A percentile compares a stretch with the other conserved stretches of the same genome.
Evolutionary conservation across 2,113 vertebrate genomes (phyloP).

Genomic region (Hypomesus transpacificus): DNA sequence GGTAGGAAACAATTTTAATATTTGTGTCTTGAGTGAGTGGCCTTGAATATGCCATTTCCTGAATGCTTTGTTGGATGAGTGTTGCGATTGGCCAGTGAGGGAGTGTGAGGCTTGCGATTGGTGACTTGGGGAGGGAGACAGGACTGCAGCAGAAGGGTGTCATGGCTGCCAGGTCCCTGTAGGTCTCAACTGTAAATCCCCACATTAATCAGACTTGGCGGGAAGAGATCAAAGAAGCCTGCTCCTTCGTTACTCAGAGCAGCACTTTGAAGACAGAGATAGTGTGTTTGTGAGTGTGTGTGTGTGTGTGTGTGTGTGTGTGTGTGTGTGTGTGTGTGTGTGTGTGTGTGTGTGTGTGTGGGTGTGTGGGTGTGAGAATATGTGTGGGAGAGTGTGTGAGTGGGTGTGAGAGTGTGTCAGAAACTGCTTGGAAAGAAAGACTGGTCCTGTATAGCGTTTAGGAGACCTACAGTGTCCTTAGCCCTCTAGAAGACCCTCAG

Average conservation of each 20-base stretch:
- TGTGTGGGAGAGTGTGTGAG: no score
- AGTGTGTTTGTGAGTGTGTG: slow-evolving; percentile 53
- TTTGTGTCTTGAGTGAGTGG: neutral
- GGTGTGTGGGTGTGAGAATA: slow-evolving; percentile 17
- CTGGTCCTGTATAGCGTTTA: slow-evolving; percentile 6
- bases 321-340: slow-evolving; percentile 19
- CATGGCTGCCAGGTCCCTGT: slow-evolving; percentile 71
- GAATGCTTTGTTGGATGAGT: slow-evolving; percentile 25
- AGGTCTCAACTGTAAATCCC: slow-evolving; percentile 81
- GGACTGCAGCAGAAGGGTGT: slow-evolving; percentile 75
- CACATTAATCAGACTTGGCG: slow-evolving; percentile 79
- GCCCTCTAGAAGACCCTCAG: neutral
- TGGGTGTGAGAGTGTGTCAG: slow-evolving; percentile 6
- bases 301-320: slow-evolving; percentile 35
- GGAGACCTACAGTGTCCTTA: neutral
- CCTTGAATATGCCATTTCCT: slow-evolving; percentile 21
- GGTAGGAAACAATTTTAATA: no score
- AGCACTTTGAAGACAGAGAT: slow-evolving; percentile 74
- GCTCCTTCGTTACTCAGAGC: slow-evolving; percentile 75
- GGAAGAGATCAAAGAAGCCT: slow-evolving; percentile 82
- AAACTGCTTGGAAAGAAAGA: slow-evolving; percentile 14
- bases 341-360: slow-evolving; percentile 8
- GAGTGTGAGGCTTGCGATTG: slow-evolving; percentile 57
- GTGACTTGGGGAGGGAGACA: slow-evolving; percentile 63
- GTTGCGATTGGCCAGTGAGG: slow-evolving; percentile 58